Evolutionary conservation across 2,888 invertebrate genomes (phyloP).

Genomic region (Seladonia tumulorum): DNA sequence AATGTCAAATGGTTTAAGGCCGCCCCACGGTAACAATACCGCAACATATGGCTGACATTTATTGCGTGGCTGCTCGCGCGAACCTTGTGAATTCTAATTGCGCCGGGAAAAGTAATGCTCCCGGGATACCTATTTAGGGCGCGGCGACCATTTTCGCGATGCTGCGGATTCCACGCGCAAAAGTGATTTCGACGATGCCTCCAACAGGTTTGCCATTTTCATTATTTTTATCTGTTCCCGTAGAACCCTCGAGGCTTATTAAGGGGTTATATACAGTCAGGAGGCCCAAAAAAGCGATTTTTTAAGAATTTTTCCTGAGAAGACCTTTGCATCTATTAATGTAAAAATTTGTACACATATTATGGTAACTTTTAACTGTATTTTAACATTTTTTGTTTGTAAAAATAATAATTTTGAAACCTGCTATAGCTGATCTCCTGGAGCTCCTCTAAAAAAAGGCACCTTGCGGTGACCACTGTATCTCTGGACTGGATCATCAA

Average conservation of each 20-base stretch:
- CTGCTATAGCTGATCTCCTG: too few relatives aligned
- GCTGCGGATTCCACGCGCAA: neutral
- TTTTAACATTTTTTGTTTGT: too few relatives aligned
- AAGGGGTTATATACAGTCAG: too few relatives aligned
- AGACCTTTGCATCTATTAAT: too few relatives aligned
- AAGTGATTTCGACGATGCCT: neutral
- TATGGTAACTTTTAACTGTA: too few relatives aligned
- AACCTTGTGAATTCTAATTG: neutral
- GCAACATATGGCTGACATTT: slow-evolving; percentile 11
- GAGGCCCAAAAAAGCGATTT: too few relatives aligned
- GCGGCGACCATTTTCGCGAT: neutral
- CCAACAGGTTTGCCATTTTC: neutral
- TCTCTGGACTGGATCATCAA: too few relatives aligned
- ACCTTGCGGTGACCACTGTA: too few relatives aligned
- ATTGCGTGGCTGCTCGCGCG: neutral
- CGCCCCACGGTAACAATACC: neutral
- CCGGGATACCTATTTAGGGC: neutral
- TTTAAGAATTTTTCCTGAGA: too few relatives aligned
- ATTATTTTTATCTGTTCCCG: slow-evolving; percentile 1
- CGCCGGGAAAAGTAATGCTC: neutral
- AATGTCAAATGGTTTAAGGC: slow-evolving; percentile 20
- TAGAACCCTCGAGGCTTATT: neutral
- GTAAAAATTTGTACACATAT: too few relatives aligned
- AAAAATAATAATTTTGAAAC: too few relatives aligned
- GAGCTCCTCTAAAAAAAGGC: too few relatives aligned